Evolutionary conservation across 92 coral and sea anemone species (phyloP).

Genomic region (Actinernus sp.): DNA sequence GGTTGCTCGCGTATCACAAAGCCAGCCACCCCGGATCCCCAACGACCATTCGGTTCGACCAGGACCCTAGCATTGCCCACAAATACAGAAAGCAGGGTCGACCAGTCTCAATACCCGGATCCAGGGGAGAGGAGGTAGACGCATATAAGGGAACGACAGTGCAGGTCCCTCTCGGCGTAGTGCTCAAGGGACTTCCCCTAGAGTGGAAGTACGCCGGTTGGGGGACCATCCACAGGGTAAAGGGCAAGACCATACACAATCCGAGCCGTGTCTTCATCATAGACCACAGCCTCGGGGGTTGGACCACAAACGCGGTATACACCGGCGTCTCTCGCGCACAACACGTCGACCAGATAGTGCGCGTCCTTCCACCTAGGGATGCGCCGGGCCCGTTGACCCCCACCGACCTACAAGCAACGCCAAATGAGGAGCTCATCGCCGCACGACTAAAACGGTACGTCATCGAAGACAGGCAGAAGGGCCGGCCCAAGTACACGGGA

Average conservation of each 20-base stretch:
- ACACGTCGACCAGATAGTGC: slow-evolving; percentile 10
- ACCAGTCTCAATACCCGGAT: slow-evolving; percentile 1
- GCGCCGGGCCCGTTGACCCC: slow-evolving; percentile 12
- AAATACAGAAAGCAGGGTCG: slow-evolving; percentile 12
- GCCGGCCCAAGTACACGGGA: too few relatives aligned
- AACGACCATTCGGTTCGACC: slow-evolving; percentile 15
- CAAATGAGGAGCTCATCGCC: too few relatives aligned
- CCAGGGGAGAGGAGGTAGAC: background rate
- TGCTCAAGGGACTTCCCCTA: slow-evolving; percentile 1
- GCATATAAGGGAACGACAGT: background rate
- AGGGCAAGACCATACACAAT: too few relatives aligned
- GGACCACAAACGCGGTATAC: slow-evolving; percentile 40
- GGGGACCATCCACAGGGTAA: slow-evolving; percentile 25
- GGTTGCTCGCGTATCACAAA: slow-evolving; percentile 10
- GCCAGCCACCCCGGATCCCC: background rate
- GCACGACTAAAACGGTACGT: too few relatives aligned
- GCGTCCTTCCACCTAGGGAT: slow-evolving; percentile 10
- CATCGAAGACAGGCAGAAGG: too few relatives aligned
- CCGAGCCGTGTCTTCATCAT: too few relatives aligned
- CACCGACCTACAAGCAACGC: too few relatives aligned
- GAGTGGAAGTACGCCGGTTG: slow-evolving; percentile 32
- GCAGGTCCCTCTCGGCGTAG: slow-evolving; percentile 1
- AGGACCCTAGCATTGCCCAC: slow-evolving; percentile 9
- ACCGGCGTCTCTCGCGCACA: slow-evolving; percentile 15
- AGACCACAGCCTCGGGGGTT: too few relatives aligned